These are phyloP conservation scores for Drosophila meridiana DNA, from an alignment of 2,888 invertebrate genomes.

Conservation along the genomic window DNA sequence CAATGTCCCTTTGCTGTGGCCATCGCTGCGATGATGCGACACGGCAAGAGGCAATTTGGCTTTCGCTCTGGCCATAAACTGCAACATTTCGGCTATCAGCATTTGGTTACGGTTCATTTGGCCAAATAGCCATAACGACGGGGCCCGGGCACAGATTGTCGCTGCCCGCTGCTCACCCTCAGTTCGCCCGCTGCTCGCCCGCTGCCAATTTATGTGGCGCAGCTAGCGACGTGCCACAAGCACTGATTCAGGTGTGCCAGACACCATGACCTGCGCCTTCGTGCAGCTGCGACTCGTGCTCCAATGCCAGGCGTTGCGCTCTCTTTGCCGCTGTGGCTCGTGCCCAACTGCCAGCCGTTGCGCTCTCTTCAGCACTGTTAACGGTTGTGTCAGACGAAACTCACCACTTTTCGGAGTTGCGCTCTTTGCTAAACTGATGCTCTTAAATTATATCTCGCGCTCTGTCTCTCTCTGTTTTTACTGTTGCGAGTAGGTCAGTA, in stretches of 20 bases:
- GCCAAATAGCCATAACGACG: slow-evolving; percentile 58
- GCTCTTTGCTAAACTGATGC: slow-evolving; percentile 46
- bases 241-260: slow-evolving; percentile 53
- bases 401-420: slow-evolving; percentile 77
- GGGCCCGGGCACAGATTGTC: slow-evolving; percentile 57
- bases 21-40: slow-evolving; percentile 62
- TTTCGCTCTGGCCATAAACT: slow-evolving; percentile 66
- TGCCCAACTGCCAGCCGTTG: slow-evolving; percentile 25
- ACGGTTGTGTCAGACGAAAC: slow-evolving; percentile 19
- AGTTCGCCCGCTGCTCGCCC: neutral
- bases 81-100: slow-evolving; percentile 76
- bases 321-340: slow-evolving; percentile 61
- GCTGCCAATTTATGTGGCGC: slow-evolving; percentile 44
- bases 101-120: slow-evolving; percentile 78
- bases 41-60: slow-evolving; percentile 75
- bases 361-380: slow-evolving; percentile 67
- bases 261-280: slow-evolving; percentile 48
- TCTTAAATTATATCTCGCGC: slow-evolving; percentile 53
- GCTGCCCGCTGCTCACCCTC: slow-evolving; percentile 2
- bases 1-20: slow-evolving; percentile 52
- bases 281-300: slow-evolving; percentile 31
- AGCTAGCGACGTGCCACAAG: slow-evolving; percentile 36
- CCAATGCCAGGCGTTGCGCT: slow-evolving; percentile 26
- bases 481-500: slow-evolving; percentile 80
- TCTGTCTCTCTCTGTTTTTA: slow-evolving; percentile 17